Evolutionary conservation across 2,888 invertebrate species (phyloP).

Genomic region (Opisthograptis luteolata): DNA sequence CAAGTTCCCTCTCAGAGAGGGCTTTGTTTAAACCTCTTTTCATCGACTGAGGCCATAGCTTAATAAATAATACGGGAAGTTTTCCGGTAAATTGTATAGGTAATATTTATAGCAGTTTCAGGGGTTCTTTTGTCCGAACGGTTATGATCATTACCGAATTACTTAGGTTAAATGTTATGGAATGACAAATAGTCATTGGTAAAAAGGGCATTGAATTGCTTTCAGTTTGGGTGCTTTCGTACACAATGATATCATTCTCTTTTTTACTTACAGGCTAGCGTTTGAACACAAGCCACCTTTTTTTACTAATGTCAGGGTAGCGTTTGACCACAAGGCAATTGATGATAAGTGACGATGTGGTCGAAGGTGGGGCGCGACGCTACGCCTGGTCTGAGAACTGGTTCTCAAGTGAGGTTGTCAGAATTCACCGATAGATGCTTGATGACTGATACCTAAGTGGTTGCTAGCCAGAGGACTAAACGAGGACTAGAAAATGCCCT

Average conservation of each 20-base stretch:
- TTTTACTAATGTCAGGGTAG: too few relatives aligned
- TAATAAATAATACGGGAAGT: slow-evolving; percentile 56
- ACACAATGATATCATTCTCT: slow-evolving; percentile 1
- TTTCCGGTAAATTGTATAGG: slow-evolving; percentile 41
- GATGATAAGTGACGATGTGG: too few relatives aligned
- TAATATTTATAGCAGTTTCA: slow-evolving; percentile 49
- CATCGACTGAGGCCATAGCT: slow-evolving; percentile 47
- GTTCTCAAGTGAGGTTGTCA: too few relatives aligned
- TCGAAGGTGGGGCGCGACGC: too few relatives aligned
- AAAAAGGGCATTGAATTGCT: slow-evolving; percentile 6
- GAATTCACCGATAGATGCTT: too few relatives aligned
- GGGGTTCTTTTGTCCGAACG: slow-evolving; percentile 35
- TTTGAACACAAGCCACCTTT: too few relatives aligned
- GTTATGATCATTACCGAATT: slow-evolving; percentile 37
- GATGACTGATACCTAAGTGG: too few relatives aligned
- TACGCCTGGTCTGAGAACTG: too few relatives aligned
- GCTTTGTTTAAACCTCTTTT: slow-evolving; percentile 56
- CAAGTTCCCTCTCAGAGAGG: slow-evolving; percentile 55
- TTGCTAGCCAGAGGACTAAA: too few relatives aligned
- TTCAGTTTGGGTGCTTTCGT: slow-evolving; percentile 10
- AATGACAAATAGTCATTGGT: slow-evolving; percentile 26
- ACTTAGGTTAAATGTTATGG: slow-evolving; percentile 35
- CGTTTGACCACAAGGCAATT: too few relatives aligned
- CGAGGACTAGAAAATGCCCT: too few relatives aligned
- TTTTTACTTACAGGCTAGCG: too few relatives aligned